Base-by-base conservation (phyloP, 2,797 vertebrate species). In the Xenops minutus region DNA sequence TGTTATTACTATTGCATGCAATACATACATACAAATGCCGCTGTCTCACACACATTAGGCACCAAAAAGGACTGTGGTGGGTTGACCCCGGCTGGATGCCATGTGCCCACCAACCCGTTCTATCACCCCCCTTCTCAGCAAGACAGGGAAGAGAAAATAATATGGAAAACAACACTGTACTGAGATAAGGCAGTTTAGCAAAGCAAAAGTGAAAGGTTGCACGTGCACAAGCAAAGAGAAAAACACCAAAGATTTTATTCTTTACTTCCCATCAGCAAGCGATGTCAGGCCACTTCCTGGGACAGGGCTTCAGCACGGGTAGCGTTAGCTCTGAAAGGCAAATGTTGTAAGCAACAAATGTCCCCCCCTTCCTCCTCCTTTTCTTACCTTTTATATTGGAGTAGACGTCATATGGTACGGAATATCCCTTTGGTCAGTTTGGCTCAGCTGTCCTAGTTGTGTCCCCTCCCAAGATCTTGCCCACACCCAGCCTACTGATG, bases 391-490 rank as follows among this genome's bases (percentile, higher is more conserved):
- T 73, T 55, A 43, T 67, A 43, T 61, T 36, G 0, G 0, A 85
- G 81, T 27, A 85, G 27, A 90, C 67, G 67, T 85, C 81, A 85
- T 11, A 61, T 2, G 27, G 23, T 5, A 43, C 29, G 54, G 54
- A 55, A 67, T 43, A 79, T 14, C n/a, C 41, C 74, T 67, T 90
- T 90, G 67, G 88, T 73, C 61, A 73, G 26, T 29, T 79, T 55
- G 41, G 41, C 27, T 85, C 88, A 90, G 81, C 61, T 90, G 88
- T 48, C 61, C 16, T 24, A 11, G 32, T 3, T 73, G 59, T 48
- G 67, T 49, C 54, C 15, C 81, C 88, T 85, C 88, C 88, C 74
- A 78, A 21, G 88, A 48, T 21, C 67, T 67, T 85, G 67, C 67
- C 41, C 34, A 7, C 32, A 27, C 22, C 32, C 59, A 78, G 59